Evolutionary conservation across 2,888 invertebrate genomes (phyloP), one percentile per base, ranked within the genome.

Genomic region (Hedya salicella): DNA sequence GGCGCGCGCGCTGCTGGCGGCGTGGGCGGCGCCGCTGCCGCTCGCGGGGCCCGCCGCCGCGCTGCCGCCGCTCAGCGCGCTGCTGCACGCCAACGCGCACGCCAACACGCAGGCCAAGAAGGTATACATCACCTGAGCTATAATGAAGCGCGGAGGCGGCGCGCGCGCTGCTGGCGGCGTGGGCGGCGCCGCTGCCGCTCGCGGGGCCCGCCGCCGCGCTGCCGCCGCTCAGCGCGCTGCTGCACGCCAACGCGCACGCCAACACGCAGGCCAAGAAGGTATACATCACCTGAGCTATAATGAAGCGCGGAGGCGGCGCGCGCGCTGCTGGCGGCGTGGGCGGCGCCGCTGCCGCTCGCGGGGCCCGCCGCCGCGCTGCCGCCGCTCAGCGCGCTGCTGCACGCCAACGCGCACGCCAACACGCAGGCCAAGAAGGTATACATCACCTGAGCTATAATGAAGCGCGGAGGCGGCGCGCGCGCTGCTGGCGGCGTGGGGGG

Each of bases 201-300:
- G 79, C 78, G 39, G 85, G 87, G 11, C 87, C 89, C 9, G 76
- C 75, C 44, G 72, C 67, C 32, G 83, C 87, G 14, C 76, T 92
- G 73, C 92, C 91, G 52, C 87, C 88, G 44, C 88, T 92, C 71
- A 89, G 91, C 0, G 84, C 82, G 60, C 78, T 92, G 62, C 78
- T 92, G 68, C 87, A 80, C 69, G 87, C 91, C 16, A 91, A 91
- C 71, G 82, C 86, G 2, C 82, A 83, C 46, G 88, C 91, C 2
- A 82, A 87, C 21, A 91, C 92, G 0, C 75, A 77, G 3, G 81
- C 87, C 25, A 92, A 92, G 71, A 90, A 90, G 85, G 91, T 91
- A 71, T 48, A 50, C 25, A 25, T 25, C 3, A 25, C 0, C 25
- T n/a, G n/a, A n/a, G n/a, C n/a, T n/a, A n/a, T n/a, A n/a, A n/a